Percentiles rank a stretch among this genome's conserved stretches.
Evolutionary conservation across 2,113 vertebrate genomes (phyloP).

Genomic region (Pollimyrus isidori): DNA sequence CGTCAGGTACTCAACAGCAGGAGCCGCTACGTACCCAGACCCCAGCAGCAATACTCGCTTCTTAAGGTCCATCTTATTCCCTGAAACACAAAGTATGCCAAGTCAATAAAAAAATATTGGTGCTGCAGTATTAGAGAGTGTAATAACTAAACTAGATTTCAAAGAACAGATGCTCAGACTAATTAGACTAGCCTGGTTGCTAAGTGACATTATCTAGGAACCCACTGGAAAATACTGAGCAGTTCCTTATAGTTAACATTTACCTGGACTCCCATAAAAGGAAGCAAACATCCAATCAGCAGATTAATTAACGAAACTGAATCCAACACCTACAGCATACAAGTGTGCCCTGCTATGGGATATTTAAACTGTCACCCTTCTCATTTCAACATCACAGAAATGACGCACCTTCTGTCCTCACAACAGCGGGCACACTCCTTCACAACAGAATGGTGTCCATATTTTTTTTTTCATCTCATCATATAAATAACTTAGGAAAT

Average conservation of each 20-base stretch:
- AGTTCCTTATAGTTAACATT: conserved; percentile 25
- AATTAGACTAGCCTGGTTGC: neutral
- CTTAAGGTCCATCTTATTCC: conserved; percentile 57
- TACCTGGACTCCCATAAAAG: conserved; percentile 28
- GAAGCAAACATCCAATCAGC: conserved; percentile 25
- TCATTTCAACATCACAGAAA: neutral
- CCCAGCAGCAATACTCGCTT: conserved; percentile 84
- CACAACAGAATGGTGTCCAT: neutral
- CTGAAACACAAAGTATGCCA: neutral
- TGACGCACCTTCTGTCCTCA: neutral
- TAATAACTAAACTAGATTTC: neutral
- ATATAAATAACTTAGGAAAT: neutral
- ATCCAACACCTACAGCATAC: conserved; percentile 33
- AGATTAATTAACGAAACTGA: conserved; percentile 44
- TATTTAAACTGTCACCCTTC: neutral
- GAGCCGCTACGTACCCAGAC: conserved; percentile 85
- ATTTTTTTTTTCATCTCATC: neutral
- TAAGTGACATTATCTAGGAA: neutral
- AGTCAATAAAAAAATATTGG: neutral
- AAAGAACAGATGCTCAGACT: neutral
- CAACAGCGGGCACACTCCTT: neutral
- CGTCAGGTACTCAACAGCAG: conserved; percentile 84
- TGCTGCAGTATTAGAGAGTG: neutral
- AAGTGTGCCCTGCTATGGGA: neutral
- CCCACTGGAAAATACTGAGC: neutral